Evolutionary conservation across 2,797 vertebrate genomes (phyloP), one percentile per base, ranked within the genome.

Genomic region (Rachycentron canadum): DNA sequence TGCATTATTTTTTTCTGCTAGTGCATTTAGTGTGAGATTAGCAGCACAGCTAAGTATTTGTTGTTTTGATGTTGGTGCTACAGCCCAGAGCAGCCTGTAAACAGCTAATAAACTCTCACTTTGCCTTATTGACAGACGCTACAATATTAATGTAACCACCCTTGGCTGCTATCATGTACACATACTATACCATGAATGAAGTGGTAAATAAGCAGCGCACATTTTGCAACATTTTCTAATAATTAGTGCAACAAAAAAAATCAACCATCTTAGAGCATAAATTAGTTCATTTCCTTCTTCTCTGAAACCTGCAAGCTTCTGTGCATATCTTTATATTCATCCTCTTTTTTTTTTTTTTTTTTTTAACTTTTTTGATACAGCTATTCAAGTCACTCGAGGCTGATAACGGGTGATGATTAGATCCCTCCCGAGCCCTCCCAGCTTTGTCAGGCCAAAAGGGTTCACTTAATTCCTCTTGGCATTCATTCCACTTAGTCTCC

Each of bases 391-490:
- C 69, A 71, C 58, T 11, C n/a, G 21, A 25, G 3, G 49, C 69
- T 84, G 60, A 69, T 83, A 85, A 88, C 69, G 78, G 71, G 79
- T 84, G 81, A 84, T 83, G 75, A 88, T 86, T 59, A 78, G 76
- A 82, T 79, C 73, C 71, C 76, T 69, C 68, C 73, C 5, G 40
- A 70, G 49, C 68, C 79, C 69, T 67, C 78, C 53, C 57, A 72
- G 65, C 73, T 83, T 71, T 83, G 84, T 83, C 77, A 64, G 72
- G 73, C 74, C 82, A 79, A 79, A 83, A 79, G 23, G 62, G 65
- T 78, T 87, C 69, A 69, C 71, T 69, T 86, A 84, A 88, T 88
- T 89, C 83, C 68, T 89, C 78, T 84, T 90, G 88, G 79, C 89
- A 79, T 87, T 84, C 87, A 78, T 67, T 87, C 73, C 73, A 76